Base-by-base conservation (phyloP, 2,888 invertebrate genomes). In the Oscheius sp. region DNA sequence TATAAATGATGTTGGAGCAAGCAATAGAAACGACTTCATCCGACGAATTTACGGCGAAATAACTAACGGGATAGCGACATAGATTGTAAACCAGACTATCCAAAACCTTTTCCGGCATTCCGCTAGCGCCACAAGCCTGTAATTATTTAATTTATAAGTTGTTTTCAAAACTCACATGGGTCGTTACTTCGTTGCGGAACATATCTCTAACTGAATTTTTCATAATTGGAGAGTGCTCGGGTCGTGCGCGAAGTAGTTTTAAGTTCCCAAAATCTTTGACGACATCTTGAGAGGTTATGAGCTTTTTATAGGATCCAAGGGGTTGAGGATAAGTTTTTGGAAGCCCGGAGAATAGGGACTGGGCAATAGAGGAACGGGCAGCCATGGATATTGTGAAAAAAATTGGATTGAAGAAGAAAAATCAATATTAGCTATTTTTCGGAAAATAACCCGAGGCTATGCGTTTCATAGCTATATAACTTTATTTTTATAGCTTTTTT, bases 221-320 rank as follows among this genome's bases (percentile, higher is more conserved):
- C 28, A 59, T 14, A 14, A 59, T 17, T 8, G 44, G 44, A 44
- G 24, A 17, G 26, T 59, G 59, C 8, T 28, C 59, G 2, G 41
- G 59, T 44, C 59, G 59, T 17, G 59, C 59, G 2, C 38, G 59
- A n/a, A 59, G 2, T 30, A 59, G 17, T 17, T 59, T 44, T 28
- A 44, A 24, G 1, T 38, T 8, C 9, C 59, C 59, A 24, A 44
- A 59, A 28, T 59, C 59, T 9, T 59, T 24, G 30, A 22, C 28
- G 14, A 59, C 17, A 17, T 59, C 59, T n/a, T 24, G 8, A 24
- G 41, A 12, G n/a, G 22, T 1, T 6, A 59, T 28, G 14, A 28
- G 30, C 24, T 44, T 59, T 44, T 14, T 59, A 28, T 44, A 17
- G 41, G n/a, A 26, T 2, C 41, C 54, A 12, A 54, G 20, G n/a